Evolutionary conservation across 2,113 vertebrate species (phyloP).

Genomic region (Myocastor coypus): DNA sequence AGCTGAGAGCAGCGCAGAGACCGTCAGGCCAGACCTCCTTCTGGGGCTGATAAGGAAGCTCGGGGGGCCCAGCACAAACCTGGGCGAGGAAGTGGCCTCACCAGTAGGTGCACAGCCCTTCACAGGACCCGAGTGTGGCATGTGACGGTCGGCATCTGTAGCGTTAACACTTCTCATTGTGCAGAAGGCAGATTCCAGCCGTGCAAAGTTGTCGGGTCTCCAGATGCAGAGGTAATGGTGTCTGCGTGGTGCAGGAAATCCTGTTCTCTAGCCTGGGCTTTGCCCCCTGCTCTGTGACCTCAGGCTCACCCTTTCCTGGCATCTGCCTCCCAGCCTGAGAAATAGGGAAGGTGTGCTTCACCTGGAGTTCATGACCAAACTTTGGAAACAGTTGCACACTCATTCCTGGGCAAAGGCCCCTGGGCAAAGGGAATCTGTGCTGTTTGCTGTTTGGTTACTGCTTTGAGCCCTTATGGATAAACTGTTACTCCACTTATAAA

Average conservation of each 20-base stretch:
- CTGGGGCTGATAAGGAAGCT: background rate
- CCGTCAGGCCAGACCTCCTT: background rate
- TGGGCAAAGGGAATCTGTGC: background rate
- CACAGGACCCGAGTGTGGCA: accelerated
- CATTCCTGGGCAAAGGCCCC: background rate
- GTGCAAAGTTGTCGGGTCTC: background rate
- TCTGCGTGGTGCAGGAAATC: accelerated
- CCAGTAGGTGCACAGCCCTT: background rate
- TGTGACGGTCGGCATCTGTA: background rate
- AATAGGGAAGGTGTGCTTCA: too few relatives aligned
- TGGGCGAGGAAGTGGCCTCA: background rate
- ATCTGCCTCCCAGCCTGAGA: background rate
- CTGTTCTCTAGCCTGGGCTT: background rate
- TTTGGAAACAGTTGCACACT: background rate
- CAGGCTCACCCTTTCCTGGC: background rate
- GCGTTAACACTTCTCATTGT: too few relatives aligned
- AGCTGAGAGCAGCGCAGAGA: background rate
- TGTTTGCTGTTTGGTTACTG: background rate
- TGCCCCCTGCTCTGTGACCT: background rate
- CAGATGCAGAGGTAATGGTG: background rate
- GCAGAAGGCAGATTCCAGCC: background rate
- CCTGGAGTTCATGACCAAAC: background rate
- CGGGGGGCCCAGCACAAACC: background rate
- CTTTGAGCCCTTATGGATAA: constrained; percentile 17
- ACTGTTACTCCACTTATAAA: constrained; percentile 29